Evolutionary conservation across 2,797 vertebrate genomes (phyloP).

Genomic region (Lepilemur septentrionalis): DNA sequence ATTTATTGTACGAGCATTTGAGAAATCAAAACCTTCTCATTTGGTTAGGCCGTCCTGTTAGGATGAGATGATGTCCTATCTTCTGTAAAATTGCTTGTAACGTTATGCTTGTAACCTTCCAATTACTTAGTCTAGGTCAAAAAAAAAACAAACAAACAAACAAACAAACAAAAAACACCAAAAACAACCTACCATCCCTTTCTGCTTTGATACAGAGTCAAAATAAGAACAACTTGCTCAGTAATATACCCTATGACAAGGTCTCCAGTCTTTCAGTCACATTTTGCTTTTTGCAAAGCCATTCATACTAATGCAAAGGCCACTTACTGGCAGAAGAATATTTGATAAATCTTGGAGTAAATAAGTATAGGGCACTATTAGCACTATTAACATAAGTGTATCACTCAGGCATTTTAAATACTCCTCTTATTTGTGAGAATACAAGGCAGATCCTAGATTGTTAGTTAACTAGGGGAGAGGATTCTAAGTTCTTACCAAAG

Average conservation of each 20-base stretch:
- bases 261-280: conserved; percentile 71
- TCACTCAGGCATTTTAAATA: conserved; percentile 65
- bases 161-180: no score
- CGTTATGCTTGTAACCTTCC: conserved; percentile 42
- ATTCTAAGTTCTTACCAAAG: neutral
- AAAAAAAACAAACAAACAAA: conserved; percentile 41
- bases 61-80: conserved; percentile 44
- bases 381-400: conserved; percentile 71
- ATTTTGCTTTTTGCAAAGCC: conserved; percentile 68
- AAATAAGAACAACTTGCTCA: conserved; percentile 72
- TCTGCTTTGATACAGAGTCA: conserved; percentile 27
- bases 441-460: neutral
- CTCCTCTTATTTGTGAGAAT: neutral
- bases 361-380: conserved; percentile 70
- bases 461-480: neutral
- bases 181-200: neutral
- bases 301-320: conserved; percentile 69
- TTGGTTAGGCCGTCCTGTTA: neutral
- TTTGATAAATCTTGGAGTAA: conserved; percentile 76
- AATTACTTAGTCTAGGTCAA: conserved; percentile 59
- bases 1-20: neutral
- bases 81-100: conserved; percentile 53
- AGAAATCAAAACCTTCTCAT: conserved; percentile 35
- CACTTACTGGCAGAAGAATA: conserved; percentile 72
- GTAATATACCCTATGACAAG: conserved; percentile 44